A percentile compares a stretch with the other conserved stretches of the same genome.
phyloP scores from a whole-genome alignment of 2,113 vertebrate species.

The Formicarius rufipectus region DNA sequence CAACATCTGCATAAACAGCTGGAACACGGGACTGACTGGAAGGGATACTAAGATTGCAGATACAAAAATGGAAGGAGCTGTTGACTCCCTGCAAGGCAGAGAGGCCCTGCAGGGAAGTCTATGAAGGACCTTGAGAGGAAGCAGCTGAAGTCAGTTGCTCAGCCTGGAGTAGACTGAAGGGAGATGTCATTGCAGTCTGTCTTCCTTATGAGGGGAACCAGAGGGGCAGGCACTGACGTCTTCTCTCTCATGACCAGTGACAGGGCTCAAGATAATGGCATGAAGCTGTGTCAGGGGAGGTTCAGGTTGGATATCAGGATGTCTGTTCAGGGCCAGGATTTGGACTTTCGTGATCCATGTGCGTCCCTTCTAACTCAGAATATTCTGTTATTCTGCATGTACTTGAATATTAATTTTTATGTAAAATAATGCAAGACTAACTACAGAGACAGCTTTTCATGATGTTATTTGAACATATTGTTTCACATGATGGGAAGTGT shows the following conservation, averaged over 20 bases:
- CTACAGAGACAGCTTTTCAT: conserved; percentile 4
- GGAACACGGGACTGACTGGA: neutral
- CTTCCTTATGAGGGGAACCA: neutral
- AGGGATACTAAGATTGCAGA: neutral
- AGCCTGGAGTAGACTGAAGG: neutral
- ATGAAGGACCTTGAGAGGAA: neutral
- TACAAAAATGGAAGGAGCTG: neutral
- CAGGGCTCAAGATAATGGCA: neutral
- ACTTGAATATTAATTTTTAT: neutral
- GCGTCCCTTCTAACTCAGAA: neutral
- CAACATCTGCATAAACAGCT: neutral
- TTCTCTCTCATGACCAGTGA: neutral
- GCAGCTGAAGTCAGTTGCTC: neutral
- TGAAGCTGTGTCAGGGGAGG: neutral
- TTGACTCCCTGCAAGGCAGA: neutral
- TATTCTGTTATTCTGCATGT: neutral
- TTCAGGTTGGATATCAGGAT: neutral
- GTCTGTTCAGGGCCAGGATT: neutral
- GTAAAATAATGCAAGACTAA: conserved; percentile 15
- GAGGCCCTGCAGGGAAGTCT: neutral
- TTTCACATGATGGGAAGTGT: conserved; percentile 14
- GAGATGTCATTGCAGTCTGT: neutral
- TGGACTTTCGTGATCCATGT: neutral
- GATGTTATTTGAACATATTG: conserved; percentile 54
- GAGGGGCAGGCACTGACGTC: neutral